Evolutionary conservation across 2,797 vertebrate species (phyloP).

Genomic region (Enteromius paludinosus): DNA sequence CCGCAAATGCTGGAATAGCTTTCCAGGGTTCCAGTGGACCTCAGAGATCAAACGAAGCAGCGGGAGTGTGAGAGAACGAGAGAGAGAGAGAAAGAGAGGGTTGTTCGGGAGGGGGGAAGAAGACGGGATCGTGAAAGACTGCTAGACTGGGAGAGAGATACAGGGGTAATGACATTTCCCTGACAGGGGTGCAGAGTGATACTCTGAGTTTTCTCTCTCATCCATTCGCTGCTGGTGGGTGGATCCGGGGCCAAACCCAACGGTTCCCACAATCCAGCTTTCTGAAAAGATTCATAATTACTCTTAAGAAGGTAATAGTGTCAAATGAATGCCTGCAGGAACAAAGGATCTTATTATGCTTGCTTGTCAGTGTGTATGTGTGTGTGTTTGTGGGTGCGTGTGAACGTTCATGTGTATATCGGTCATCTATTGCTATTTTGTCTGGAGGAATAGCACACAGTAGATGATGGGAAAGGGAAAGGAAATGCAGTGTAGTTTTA

Average conservation of each 20-base stretch:
- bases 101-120: constrained; percentile 57
- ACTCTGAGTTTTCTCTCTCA: constrained; percentile 59
- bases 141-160: constrained; percentile 15
- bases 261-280: constrained; percentile 77
- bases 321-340: constrained; percentile 77
- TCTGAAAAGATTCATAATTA: constrained; percentile 76
- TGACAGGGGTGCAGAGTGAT: constrained; percentile 71
- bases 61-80: constrained; percentile 68
- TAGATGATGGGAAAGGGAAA: constrained; percentile 55
- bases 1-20: constrained; percentile 80
- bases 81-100: constrained; percentile 55
- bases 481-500: constrained; percentile 64
- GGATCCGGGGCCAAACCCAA: constrained; percentile 58
- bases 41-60: constrained; percentile 84
- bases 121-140: constrained; percentile 31
- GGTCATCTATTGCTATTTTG: constrained; percentile 44
- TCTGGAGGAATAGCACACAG: constrained; percentile 59
- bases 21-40: constrained; percentile 82
- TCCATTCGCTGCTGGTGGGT: constrained; percentile 51
- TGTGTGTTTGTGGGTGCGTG: constrained; percentile 48
- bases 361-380: constrained; percentile 74
- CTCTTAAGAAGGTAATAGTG: constrained; percentile 85
- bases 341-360: constrained; percentile 80
- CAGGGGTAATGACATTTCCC: constrained; percentile 59
- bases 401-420: constrained; percentile 35